A percentile compares a stretch with the other conserved stretches of the same genome.
Conservation (phyloP, 2,113 vertebrate species). For the Calidris pygmaea region DNA sequence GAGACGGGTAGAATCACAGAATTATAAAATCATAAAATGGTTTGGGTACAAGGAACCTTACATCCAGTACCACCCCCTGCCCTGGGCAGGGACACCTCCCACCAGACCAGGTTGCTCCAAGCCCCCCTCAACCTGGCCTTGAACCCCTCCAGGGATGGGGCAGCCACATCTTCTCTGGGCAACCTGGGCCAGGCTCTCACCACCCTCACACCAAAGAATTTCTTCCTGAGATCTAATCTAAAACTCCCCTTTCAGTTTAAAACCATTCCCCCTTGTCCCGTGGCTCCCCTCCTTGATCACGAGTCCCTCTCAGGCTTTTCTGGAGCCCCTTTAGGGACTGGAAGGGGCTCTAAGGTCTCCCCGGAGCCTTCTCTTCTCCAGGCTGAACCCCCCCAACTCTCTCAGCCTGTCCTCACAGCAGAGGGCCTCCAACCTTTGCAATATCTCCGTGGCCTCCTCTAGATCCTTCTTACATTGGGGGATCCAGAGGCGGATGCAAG, state of each 20-base stretch:
- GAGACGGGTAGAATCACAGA: not conserved
- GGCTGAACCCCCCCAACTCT: not conserved
- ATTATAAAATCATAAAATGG: not conserved
- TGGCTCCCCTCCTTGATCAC: fast-evolving
- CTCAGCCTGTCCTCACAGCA: not conserved
- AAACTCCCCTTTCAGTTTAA: not conserved
- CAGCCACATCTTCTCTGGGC: not conserved
- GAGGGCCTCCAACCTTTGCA: not conserved
- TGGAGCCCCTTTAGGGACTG: not conserved
- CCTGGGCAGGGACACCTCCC: not conserved
- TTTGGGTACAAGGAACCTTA: not conserved
- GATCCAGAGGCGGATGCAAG: not conserved
- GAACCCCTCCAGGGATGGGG: not conserved
- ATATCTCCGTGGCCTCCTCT: not conserved
- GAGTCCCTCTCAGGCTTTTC: not conserved
- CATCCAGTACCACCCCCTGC: not conserved
- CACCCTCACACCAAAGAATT: not conserved
- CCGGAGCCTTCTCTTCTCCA: not conserved
- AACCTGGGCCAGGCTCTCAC: not conserved
- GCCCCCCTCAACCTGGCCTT: not conserved
- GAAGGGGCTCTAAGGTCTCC: not conserved
- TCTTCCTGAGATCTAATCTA: not conserved
- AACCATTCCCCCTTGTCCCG: not conserved
- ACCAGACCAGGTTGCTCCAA: not conserved
- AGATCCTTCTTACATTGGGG: not conserved